Base-by-base conservation (phyloP, 2,888 invertebrate genomes). In the Tachina fera region DNA sequence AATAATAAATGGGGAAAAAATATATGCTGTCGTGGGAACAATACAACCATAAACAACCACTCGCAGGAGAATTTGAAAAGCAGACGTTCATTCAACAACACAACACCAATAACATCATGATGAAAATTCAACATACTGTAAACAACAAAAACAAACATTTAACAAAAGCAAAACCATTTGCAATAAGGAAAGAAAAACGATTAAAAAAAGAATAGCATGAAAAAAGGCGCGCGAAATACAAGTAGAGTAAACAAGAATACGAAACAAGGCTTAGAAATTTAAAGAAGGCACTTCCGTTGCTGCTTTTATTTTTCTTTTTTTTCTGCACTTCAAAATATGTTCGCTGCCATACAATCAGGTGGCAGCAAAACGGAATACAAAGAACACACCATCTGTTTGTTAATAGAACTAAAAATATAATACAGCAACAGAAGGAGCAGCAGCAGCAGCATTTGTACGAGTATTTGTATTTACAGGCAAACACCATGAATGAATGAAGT, bases 21-120 rank as follows among this genome's bases (percentile, higher is more conserved):
- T 72, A 49, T 72, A 79, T 83, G 58, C 60, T 80, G 60, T 63
- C 79, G 43, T 63, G 72, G 76, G 72, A 87, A 87, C 87, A 87
- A 87, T 87, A 80, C 83, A 82, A 78, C 68, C 79, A 67, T 87
- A 83, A 80, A 77, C 74, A 79, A 79, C 83, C 80, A 83, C 83
- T 77, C 84, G 70, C 72, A 53, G 47, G 84, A 74, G 84, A 83
- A 76, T 84, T 84, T 65, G 9, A 56, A 65, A 71, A 84, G 39
- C 84, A 87, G 70, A 78, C 78, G 84, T 75, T 74, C 19, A 60
- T 22, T 51, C 67, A 68, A 51, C 72, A 56, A 51, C 72, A 56
- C 5, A 22, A 63, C 60, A 56, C 9, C 11, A 22, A 1, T 31
- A 67, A 74, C 41, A 47, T 43, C 3, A 63, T 19, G 82, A 61